A percentile compares a stretch with the other conserved stretches of the same genome.
Conservation (phyloP, 2,113 vertebrate species). For the Pavo muticus region DNA sequence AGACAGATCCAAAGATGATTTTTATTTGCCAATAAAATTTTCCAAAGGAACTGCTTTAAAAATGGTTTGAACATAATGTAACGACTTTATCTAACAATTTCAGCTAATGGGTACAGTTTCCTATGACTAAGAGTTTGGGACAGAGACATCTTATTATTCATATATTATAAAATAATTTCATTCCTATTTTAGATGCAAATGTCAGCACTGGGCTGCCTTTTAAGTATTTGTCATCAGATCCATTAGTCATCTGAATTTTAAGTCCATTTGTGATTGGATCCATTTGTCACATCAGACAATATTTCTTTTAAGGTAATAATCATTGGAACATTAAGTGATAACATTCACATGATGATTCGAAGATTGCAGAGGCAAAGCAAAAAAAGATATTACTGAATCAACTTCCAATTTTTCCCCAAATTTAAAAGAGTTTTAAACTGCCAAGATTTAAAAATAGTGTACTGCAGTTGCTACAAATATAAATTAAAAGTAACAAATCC, state of each 20-base stretch:
- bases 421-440: background rate
- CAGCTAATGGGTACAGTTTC: conserved; percentile 19
- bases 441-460: conserved; percentile 6
- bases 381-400: background rate
- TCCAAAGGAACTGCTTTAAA: conserved; percentile 28
- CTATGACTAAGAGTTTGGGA: conserved; percentile 56
- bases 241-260: conserved; percentile 4
- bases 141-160: conserved; percentile 41
- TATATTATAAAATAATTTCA: conserved; percentile 63
- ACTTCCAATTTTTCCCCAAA: background rate
- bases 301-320: conserved; percentile 19
- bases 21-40: conserved; percentile 53
- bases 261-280: conserved; percentile 25
- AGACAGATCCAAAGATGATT: conserved; percentile 26
- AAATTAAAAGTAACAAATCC: background rate
- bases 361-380: background rate
- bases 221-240: conserved; percentile 48
- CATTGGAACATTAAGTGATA: conserved; percentile 6
- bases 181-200: conserved; percentile 39
- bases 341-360: background rate
- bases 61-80: conserved; percentile 55
- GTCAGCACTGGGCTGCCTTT: background rate
- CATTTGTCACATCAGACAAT: conserved; percentile 5
- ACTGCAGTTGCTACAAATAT: background rate
- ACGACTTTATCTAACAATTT: conserved; percentile 29